Conservation (phyloP, 2,888 invertebrate genomes). For the Dynastes hyllus region DNA sequence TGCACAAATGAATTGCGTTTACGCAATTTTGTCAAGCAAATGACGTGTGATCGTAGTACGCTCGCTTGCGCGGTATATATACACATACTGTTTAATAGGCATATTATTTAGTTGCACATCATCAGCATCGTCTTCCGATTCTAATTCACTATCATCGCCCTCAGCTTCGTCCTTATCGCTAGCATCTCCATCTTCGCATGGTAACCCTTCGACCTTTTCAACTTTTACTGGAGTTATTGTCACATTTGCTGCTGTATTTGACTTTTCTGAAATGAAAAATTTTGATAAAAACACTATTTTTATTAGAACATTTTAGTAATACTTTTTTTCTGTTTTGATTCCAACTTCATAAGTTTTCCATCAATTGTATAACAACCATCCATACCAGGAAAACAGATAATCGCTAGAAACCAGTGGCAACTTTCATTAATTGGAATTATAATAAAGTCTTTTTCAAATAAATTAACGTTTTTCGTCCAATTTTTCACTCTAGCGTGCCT, state of each 20-base stretch:
- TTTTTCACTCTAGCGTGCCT: slow-evolving; percentile 92
- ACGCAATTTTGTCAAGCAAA: no score
- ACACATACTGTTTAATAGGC: slow-evolving; percentile 80
- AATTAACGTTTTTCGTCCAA: slow-evolving; percentile 97
- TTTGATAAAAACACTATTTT: neutral
- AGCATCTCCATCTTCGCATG: slow-evolving; percentile 80
- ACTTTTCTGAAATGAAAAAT: slow-evolving; percentile 65
- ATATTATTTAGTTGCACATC: slow-evolving; percentile 67
- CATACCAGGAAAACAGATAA: slow-evolving; percentile 94
- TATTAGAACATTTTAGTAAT: slow-evolving; percentile 51
- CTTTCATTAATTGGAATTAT: slow-evolving; percentile 98
- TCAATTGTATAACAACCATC: slow-evolving; percentile 82
- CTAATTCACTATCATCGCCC: slow-evolving; percentile 84
- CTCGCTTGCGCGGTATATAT: no score
- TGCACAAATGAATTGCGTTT: no score
- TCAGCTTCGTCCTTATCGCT: slow-evolving; percentile 81
- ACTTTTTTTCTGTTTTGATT: slow-evolving; percentile 72
- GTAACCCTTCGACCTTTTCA: slow-evolving; percentile 74
- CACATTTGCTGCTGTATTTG: slow-evolving; percentile 79
- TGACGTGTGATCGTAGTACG: no score
- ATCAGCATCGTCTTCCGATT: slow-evolving; percentile 72
- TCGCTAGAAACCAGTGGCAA: slow-evolving; percentile 98
- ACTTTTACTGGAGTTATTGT: slow-evolving; percentile 75
- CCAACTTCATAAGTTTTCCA: slow-evolving; percentile 74
- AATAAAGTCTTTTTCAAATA: slow-evolving; percentile 97